Base-by-base conservation (phyloP, 2,888 invertebrate species). In the Hololepta plana region DNA sequence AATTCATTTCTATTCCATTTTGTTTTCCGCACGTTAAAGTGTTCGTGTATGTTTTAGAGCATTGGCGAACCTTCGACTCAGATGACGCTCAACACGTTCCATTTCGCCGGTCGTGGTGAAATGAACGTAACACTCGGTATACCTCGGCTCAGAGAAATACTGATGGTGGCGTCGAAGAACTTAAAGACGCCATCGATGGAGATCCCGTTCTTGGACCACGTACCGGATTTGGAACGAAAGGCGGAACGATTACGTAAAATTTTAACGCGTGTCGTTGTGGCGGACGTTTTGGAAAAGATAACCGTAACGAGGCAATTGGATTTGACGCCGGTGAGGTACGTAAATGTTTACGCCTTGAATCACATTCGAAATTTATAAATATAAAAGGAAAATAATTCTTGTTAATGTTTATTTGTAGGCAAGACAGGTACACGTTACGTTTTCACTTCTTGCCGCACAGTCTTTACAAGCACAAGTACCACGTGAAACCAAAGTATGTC, bases 61-160 rank as follows among this genome's bases (percentile, higher is more conserved):
- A 80, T 99, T 33, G 98, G 98, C 30, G 98, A 99, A 55, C 98
- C 98, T 0, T 96, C 96, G 2, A 99, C 98, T 31, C 98, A 99
- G 65, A 98, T 99, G 98, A 99, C 98, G 44, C 59, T 99, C 49
- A 99, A 99, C 55, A 99, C 98, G 20, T 99, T 99, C 57, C 98
- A 99, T 51, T 98, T 98, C 53, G 98, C 98, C 42, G 98, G 98
- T 47, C 75, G 95, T 57, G 95, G 96, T 62, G 98, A 98, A 58
- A 98, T 98, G 95, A 99, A 99, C 62, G 96, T 99, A 0, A 98
- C 98, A 0, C 64, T 99, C n/a, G 98, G 98, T 64, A 96, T 98
- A 42, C 98, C 98, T 0, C 72, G 98, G 40, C 63, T 98, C 4
- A 60, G 93, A 40, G 98, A 98, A 66, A 91, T 98, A 40, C 60